Evolutionary conservation across 1,140 invertebrate species (phyloP).

Genomic region (Lasioglossum baleicum): DNA sequence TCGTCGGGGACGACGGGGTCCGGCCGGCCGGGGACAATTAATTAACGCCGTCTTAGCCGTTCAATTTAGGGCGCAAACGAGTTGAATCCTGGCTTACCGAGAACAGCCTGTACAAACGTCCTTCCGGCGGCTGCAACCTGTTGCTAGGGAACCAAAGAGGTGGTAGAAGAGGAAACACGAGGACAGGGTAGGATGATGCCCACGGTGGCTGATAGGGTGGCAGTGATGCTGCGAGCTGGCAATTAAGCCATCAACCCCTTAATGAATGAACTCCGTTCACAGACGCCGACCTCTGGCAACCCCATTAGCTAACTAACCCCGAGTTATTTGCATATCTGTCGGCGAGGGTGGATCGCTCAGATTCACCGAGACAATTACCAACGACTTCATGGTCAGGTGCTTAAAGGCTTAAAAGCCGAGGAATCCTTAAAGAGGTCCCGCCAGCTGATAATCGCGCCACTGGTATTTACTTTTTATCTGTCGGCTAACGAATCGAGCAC

Average conservation of each 20-base stretch:
- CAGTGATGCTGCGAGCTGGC: slow-evolving; percentile 76
- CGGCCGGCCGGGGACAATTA: slow-evolving; percentile 60
- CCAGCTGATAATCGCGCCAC: too few species aligned
- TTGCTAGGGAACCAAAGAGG: slow-evolving; percentile 65
- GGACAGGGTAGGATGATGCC: slow-evolving; percentile 40
- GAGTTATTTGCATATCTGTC: slow-evolving; percentile 79
- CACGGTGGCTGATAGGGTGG: slow-evolving; percentile 52
- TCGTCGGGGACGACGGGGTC: slow-evolving; percentile 45
- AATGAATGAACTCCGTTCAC: slow-evolving; percentile 77
- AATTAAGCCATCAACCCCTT: slow-evolving; percentile 80
- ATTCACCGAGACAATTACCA: slow-evolving; percentile 78
- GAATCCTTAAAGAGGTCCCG: slow-evolving; percentile 66
- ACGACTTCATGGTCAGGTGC: slow-evolving; percentile 77
- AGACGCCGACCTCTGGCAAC: slow-evolving; percentile 67
- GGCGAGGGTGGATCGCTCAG: slow-evolving; percentile 72
- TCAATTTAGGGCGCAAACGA: slow-evolving; percentile 74
- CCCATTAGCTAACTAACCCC: slow-evolving; percentile 80
- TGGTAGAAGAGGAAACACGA: slow-evolving; percentile 51
- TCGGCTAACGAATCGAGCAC: not conserved
- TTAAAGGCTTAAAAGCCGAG: slow-evolving; percentile 78
- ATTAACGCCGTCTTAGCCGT: slow-evolving; percentile 72
- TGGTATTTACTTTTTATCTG: not conserved
- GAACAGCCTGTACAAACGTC: slow-evolving; percentile 28
- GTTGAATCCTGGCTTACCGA: slow-evolving; percentile 65
- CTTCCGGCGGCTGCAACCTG: slow-evolving; percentile 65